Conservation (phyloP, 2,888 invertebrate species). For the Phyto melanocephala region DNA sequence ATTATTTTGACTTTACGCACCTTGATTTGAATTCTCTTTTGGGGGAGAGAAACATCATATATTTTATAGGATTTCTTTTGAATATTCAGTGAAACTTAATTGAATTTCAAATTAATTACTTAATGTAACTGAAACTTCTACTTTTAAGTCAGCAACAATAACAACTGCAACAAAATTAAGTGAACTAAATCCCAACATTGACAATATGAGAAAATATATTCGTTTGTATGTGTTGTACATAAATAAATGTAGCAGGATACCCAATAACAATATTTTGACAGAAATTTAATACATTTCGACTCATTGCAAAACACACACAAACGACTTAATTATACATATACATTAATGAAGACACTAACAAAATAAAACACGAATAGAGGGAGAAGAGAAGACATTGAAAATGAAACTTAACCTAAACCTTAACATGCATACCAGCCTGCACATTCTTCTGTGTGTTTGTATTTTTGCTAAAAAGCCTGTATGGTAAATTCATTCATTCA, state of each 20-base stretch:
- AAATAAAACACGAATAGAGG: too few species aligned
- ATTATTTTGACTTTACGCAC: not conserved
- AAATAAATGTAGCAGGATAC: not conserved
- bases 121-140: slow-evolving; percentile 61
- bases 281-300: slow-evolving; percentile 58
- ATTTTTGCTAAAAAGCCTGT: not conserved
- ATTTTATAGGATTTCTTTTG: slow-evolving; percentile 58
- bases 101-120: slow-evolving; percentile 63
- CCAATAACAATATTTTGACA: slow-evolving; percentile 52
- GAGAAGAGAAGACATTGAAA: not conserved
- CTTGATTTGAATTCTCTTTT: not conserved
- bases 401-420: slow-evolving; percentile 51
- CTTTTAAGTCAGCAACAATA: not conserved
- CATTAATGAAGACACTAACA: too few species aligned
- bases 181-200: not conserved
- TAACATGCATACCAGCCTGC: slow-evolving; percentile 24
- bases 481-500: slow-evolving; percentile 9
- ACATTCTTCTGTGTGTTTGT: too few species aligned
- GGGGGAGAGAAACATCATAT: not conserved
- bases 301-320: not conserved
- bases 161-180: not conserved
- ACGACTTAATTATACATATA: too few species aligned
- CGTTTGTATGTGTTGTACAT: not conserved
- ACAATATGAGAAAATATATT: not conserved
- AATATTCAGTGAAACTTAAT: slow-evolving; percentile 48